Evolutionary conservation across 2,797 vertebrate genomes (phyloP).

Genomic region (Mormyrus hasselquistii): DNA sequence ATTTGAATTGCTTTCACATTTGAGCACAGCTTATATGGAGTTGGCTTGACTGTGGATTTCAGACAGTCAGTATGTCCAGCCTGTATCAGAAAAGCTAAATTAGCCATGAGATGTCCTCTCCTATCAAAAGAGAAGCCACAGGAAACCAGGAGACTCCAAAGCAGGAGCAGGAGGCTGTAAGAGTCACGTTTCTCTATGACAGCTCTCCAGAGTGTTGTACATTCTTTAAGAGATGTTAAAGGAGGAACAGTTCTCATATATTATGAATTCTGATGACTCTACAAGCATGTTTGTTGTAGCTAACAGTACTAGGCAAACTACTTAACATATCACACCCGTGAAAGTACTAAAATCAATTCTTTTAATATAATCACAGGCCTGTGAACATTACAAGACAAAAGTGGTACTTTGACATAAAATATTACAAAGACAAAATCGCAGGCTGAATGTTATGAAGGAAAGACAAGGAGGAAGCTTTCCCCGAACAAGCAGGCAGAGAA

Average conservation of each 20-base stretch:
- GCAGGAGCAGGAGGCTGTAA: neutral
- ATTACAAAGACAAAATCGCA: neutral
- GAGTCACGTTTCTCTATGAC: neutral
- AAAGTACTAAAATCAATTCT: neutral
- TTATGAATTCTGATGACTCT: neutral
- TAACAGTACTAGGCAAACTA: neutral
- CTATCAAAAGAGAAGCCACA: neutral
- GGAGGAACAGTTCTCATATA: neutral
- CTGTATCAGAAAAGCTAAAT: neutral
- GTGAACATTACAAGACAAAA: neutral
- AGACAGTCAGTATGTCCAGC: neutral
- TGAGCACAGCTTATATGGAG: neutral
- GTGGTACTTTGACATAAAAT: neutral
- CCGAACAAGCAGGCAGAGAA: neutral
- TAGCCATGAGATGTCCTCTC: neutral
- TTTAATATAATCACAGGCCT: neutral
- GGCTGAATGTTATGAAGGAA: neutral
- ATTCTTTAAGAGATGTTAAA: neutral
- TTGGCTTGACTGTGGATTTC: neutral
- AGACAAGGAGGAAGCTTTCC: neutral
- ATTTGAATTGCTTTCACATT: neutral
- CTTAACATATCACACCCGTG: neutral
- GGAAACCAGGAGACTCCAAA: neutral
- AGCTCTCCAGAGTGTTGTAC: neutral
- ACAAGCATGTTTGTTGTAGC: neutral